Percentiles rank a stretch among this genome's conserved stretches.
Evolutionary conservation across 2,113 vertebrate genomes (phyloP).

Genomic region (Aphyosemion australe): DNA sequence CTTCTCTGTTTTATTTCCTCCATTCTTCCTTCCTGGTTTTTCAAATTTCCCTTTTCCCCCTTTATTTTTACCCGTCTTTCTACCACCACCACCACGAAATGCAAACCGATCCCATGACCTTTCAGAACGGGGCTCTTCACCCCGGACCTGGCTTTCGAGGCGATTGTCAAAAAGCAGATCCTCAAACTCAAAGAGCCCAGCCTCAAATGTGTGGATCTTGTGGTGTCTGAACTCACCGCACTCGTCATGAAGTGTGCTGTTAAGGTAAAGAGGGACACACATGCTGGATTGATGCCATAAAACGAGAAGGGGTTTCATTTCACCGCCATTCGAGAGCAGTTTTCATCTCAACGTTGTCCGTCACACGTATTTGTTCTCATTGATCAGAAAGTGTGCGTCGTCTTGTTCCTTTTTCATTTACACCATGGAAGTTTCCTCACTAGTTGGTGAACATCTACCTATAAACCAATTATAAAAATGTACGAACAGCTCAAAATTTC

Average conservation of each 20-base stretch:
- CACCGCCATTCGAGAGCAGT: slow-evolving; percentile 23
- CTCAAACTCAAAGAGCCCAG: slow-evolving; percentile 97
- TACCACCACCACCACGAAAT: slow-evolving; percentile 44
- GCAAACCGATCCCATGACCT: slow-evolving; percentile 44
- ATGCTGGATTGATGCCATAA: slow-evolving; percentile 27
- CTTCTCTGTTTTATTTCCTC: slow-evolving; percentile 39
- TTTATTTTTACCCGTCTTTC: slow-evolving; percentile 25
- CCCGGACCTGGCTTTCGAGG: slow-evolving; percentile 96
- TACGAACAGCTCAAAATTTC: background rate
- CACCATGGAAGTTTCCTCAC: slow-evolving; percentile 16
- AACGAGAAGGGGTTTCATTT: slow-evolving; percentile 21
- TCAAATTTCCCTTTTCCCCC: slow-evolving; percentile 30
- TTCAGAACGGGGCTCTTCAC: slow-evolving; percentile 97
- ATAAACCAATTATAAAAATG: too few relatives aligned
- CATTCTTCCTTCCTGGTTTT: slow-evolving; percentile 45
- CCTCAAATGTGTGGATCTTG: slow-evolving; percentile 96
- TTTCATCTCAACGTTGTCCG: slow-evolving; percentile 23
- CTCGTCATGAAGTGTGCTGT: slow-evolving; percentile 92
- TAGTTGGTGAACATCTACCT: too few relatives aligned
- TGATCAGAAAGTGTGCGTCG: slow-evolving; percentile 20
- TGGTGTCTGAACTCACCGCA: slow-evolving; percentile 91
- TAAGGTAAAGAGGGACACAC: slow-evolving; percentile 84
- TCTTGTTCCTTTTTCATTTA: background rate
- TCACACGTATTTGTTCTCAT: slow-evolving; percentile 22
- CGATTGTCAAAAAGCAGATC: slow-evolving; percentile 98